Evolutionary conservation across 2,797 vertebrate genomes (phyloP).

Genomic region (Poeciliopsis turneri): DNA sequence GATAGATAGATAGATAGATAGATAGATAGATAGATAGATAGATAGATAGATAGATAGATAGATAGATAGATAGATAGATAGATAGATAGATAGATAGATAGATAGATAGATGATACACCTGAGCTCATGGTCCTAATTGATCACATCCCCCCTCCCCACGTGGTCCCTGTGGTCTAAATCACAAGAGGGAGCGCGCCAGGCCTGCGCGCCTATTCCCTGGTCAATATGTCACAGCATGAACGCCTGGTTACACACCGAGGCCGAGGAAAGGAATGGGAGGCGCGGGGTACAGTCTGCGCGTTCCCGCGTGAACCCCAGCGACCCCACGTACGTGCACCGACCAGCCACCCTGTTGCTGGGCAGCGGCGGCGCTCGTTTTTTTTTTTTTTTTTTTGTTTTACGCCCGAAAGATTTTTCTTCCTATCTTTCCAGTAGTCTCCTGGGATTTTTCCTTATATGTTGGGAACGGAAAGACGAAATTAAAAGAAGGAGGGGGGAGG

Average conservation of each 20-base stretch:
- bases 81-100: background rate
- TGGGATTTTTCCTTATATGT: background rate
- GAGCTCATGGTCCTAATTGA: background rate
- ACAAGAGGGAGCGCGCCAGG: conserved; percentile 30
- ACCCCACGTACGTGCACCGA: conserved; percentile 55
- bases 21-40: no score
- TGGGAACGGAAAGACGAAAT: background rate
- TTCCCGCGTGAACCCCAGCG: conserved; percentile 62
- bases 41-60: no score
- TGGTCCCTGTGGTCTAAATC: conserved; percentile 18
- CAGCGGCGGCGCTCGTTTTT: conserved; percentile 51
- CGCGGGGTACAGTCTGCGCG: conserved; percentile 31
- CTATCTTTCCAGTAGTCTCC: background rate
- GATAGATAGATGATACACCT: background rate
- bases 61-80: no score
- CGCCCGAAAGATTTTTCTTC: background rate
- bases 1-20: no score
- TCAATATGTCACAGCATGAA: conserved; percentile 66
- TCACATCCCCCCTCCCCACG: conserved; percentile 10
- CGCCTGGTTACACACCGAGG: conserved; percentile 61
- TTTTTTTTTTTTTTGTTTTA: background rate
- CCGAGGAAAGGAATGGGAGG: conserved; percentile 19
- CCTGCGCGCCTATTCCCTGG: conserved; percentile 30
- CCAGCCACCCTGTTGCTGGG: conserved; percentile 76
- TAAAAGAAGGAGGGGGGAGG: background rate